phyloP scores from a whole-genome alignment of 2,888 invertebrate genomes.

The Octonoba sinensis region DNA sequence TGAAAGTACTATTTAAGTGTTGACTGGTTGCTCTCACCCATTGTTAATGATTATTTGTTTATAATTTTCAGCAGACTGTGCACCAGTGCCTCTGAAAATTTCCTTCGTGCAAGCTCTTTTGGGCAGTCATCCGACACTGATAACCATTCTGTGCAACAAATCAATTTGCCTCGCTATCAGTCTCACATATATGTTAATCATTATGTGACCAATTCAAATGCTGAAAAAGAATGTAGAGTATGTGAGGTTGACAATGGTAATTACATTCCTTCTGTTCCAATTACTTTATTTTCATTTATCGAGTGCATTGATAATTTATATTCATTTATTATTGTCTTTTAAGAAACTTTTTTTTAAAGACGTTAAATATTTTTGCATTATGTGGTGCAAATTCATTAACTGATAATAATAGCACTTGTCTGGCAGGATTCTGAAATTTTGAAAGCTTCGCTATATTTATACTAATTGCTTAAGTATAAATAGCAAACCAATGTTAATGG shows the following conservation, averaged over 20 bases:
- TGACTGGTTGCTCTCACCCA: not conserved
- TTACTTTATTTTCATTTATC: not conserved
- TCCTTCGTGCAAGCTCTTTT: constrained; percentile 28
- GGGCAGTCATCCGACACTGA: constrained; percentile 27
- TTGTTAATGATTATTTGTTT: not conserved
- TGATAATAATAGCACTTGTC: too few species aligned
- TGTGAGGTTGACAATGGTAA: constrained; percentile 60
- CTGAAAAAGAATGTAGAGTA: constrained; percentile 51
- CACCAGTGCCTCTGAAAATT: constrained; percentile 35
- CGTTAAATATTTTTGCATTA: too few species aligned
- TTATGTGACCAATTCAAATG: constrained; percentile 45
- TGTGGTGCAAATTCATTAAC: too few species aligned
- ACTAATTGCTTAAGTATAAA: too few species aligned
- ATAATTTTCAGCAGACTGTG: constrained; percentile 25
- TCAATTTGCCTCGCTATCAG: constrained; percentile 47
- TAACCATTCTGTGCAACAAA: constrained; percentile 11
- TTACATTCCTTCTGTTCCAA: not conserved
- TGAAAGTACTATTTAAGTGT: too few species aligned
- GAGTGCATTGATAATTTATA: too few species aligned
- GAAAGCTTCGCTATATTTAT: too few species aligned
- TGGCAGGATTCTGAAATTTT: too few species aligned
- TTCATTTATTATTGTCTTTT: too few species aligned
- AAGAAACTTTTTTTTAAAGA: too few species aligned
- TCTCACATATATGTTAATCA: constrained; percentile 63
- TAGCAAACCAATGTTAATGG: too few species aligned